A percentile compares a stretch with the other conserved stretches of the same genome.
These are phyloP conservation scores for Psilopogon haemacephalus DNA, from an alignment of 2,113 vertebrate species.

Conservation along the genomic window DNA sequence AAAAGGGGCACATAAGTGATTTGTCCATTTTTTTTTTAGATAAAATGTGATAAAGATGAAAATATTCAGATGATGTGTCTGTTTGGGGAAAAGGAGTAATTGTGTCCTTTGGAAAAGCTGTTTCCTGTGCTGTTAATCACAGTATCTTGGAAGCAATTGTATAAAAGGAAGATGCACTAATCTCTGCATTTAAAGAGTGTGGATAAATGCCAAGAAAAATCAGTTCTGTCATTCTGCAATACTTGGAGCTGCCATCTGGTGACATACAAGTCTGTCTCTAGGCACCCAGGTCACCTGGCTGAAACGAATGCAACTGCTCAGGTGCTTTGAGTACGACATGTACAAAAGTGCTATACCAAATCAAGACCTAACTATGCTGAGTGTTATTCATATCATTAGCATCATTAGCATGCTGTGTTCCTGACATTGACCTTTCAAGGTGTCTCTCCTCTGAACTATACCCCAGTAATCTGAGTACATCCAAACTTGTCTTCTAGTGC, in stretches of 20 bases:
- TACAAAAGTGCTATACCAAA: neutral
- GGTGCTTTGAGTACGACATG: neutral
- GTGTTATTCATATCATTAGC: slow-evolving; percentile 37
- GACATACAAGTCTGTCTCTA: neutral
- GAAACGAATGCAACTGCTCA: slow-evolving; percentile 20
- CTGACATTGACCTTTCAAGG: slow-evolving; percentile 61
- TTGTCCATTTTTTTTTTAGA: neutral
- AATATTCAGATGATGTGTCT: neutral
- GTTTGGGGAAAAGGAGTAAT: neutral
- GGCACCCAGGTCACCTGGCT: neutral
- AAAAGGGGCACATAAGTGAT: neutral
- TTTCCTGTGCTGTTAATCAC: neutral
- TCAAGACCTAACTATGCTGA: neutral
- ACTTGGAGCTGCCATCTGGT: neutral
- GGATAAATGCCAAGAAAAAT: neutral
- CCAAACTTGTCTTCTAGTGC: slow-evolving; percentile 28
- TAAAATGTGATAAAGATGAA: neutral
- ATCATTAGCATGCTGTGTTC: slow-evolving; percentile 16
- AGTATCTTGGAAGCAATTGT: neutral
- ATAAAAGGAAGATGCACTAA: neutral
- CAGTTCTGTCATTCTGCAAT: neutral
- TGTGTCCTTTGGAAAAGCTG: neutral
- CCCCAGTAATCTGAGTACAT: slow-evolving; percentile 39
- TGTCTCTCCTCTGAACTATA: slow-evolving; percentile 44
- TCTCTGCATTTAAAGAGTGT: neutral